Base-by-base conservation (phyloP, 2,888 invertebrate genomes). In the Rhingia campestris region DNA sequence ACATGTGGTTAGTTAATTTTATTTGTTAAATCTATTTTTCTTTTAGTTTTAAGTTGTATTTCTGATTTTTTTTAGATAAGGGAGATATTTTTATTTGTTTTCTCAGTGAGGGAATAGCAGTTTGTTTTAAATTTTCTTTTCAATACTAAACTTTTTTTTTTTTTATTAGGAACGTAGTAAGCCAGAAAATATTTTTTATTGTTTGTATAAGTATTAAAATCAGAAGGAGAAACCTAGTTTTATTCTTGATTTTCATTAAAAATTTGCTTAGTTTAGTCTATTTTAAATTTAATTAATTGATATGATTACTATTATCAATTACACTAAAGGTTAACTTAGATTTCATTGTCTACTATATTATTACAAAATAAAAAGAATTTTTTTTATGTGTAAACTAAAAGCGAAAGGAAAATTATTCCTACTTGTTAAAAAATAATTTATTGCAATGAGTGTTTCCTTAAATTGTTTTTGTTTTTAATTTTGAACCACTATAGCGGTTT, bases 141-240 rank as follows among this genome's bases (percentile, higher is more conserved):
- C 64, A 82, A 69, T 70, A 69, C 64, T 70, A 74, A 63, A 39
- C 37, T 64, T 66, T 22, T 1, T 22, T 22, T 2, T 22, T 22
- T 22, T 22, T 22, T 2, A 2, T 58, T 82, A 84, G 82, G 82
- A 84, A 84, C 82, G 82, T 80, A 74, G 80, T 69, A 74, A 84
- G 82, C 82, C 80, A 53, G 74, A 74, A 74, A 73, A 53, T 59
- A 14, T 58, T 6, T 7, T 58, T 58, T 54, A 41, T 12, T 64
- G 33, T 32, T 51, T 35, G 51, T 66, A 32, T 43, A 67, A 54
- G 35, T 61, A 37, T 75, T 35, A 22, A 58, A 81, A 69, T 58
- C 41, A 77, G 37, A 77, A 77, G 10, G 54, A 79, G 82, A 79
- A 79, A 82, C 79, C 79, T 79, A 74, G 22, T 39, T 77, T 49